Conservation (phyloP, 2,888 invertebrate species). For the Heteromurus nitidus region DNA sequence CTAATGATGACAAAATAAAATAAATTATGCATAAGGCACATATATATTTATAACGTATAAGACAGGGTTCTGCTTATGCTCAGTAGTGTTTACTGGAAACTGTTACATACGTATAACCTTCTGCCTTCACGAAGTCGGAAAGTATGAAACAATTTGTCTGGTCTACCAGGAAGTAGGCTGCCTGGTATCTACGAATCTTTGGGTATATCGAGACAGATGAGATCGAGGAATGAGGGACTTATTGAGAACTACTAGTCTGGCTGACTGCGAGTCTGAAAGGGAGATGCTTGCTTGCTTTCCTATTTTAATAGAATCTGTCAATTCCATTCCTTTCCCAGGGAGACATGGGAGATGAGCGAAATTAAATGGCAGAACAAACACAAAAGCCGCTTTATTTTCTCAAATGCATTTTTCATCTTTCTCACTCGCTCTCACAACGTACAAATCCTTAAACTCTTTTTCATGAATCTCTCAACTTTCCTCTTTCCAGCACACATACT, state of each 20-base stretch:
- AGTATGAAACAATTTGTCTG: not conserved
- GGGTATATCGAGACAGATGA: not conserved
- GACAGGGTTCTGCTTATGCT: not conserved
- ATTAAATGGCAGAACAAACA: slow-evolving; percentile 22
- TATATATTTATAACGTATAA: not conserved
- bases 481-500: slow-evolving; percentile 9
- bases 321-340: slow-evolving; percentile 69
- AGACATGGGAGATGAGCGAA: slow-evolving; percentile 13
- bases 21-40: no score
- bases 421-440: not conserved
- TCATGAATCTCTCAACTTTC: not conserved
- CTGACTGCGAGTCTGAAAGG: slow-evolving; percentile 1
- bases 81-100: not conserved
- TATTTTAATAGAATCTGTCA: slow-evolving; percentile 73
- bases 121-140: not conserved
- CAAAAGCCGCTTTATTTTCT: slow-evolving; percentile 23
- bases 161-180: not conserved
- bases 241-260: slow-evolving; percentile 10
- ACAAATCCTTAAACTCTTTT: not conserved
- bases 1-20: no score
- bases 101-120: no score
- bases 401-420: slow-evolving; percentile 21
- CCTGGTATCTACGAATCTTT: not conserved
- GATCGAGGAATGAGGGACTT: not conserved
- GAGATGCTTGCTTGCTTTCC: slow-evolving; percentile 62